phyloP scores from a whole-genome alignment of 2,888 invertebrate genomes.

The Sarcophaga rosellei region DNA sequence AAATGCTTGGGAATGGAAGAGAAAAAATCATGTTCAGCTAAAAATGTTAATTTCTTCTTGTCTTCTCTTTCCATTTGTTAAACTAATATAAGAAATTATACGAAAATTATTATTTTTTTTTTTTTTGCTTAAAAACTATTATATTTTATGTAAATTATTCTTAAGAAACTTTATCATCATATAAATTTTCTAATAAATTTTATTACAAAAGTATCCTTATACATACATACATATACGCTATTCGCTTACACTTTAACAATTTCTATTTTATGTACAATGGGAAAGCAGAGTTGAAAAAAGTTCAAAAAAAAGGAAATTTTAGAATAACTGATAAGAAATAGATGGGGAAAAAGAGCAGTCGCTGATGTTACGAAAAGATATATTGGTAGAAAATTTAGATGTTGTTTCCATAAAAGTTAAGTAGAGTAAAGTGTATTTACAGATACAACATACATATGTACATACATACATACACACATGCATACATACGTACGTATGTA shows the following conservation, averaged over 20 bases:
- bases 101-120: conserved; percentile 33
- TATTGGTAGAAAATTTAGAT: conserved; percentile 63
- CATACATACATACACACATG: not conserved
- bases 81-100: conserved; percentile 63
- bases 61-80: conserved; percentile 46
- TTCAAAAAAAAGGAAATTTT: conserved; percentile 14
- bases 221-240: conserved; percentile 8
- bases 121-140: conserved; percentile 64
- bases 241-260: not conserved
- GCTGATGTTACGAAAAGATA: conserved; percentile 53
- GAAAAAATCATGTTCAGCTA: conserved; percentile 55
- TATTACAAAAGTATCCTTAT: conserved; percentile 56
- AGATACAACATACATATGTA: not conserved
- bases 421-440: conserved; percentile 10
- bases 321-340: conserved; percentile 46
- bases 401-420: conserved; percentile 50
- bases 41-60: conserved; percentile 60
- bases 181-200: conserved; percentile 67
- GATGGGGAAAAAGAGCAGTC: conserved; percentile 31
- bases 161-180: conserved; percentile 67
- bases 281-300: conserved; percentile 12
- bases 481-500: not conserved
- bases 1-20: not conserved
- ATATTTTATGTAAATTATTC: conserved; percentile 68
- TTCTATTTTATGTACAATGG: conserved; percentile 15